A percentile compares a stretch with the other conserved stretches of the same genome.
Conservation (phyloP, 2,797 vertebrate genomes). For the Acrossocheilus fasciatus region DNA sequence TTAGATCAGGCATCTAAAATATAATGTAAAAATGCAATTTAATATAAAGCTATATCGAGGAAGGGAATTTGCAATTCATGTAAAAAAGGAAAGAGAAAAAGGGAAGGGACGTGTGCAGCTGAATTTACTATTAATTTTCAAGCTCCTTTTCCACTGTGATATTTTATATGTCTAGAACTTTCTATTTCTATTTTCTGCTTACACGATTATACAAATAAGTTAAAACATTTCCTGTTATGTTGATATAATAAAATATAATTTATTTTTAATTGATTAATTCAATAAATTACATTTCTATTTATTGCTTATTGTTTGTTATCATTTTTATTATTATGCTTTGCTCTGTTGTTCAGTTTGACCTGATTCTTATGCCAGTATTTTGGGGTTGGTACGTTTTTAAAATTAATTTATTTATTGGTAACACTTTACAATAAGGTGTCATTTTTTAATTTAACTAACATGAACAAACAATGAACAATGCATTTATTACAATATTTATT, state of each 20-base stretch:
- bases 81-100: background rate
- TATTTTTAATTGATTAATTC: background rate
- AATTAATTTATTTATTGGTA: too few relatives aligned
- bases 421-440: too few relatives aligned
- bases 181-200: constrained; percentile 14
- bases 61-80: background rate
- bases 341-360: background rate
- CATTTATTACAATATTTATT: too few relatives aligned
- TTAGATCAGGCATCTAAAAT: background rate
- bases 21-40: background rate
- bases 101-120: constrained; percentile 43
- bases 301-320: background rate
- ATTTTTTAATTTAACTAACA: too few relatives aligned
- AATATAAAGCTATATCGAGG: background rate
- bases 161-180: constrained; percentile 70
- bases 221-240: background rate
- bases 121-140: constrained; percentile 30
- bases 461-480: too few relatives aligned
- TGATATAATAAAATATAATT: background rate
- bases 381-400: background rate
- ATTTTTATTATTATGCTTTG: background rate
- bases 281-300: background rate
- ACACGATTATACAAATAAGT: constrained; percentile 29
- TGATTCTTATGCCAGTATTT: background rate
- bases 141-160: constrained; percentile 65